phyloP scores from a whole-genome alignment of 2,888 invertebrate species.

The Eupithecia vulgata region DNA sequence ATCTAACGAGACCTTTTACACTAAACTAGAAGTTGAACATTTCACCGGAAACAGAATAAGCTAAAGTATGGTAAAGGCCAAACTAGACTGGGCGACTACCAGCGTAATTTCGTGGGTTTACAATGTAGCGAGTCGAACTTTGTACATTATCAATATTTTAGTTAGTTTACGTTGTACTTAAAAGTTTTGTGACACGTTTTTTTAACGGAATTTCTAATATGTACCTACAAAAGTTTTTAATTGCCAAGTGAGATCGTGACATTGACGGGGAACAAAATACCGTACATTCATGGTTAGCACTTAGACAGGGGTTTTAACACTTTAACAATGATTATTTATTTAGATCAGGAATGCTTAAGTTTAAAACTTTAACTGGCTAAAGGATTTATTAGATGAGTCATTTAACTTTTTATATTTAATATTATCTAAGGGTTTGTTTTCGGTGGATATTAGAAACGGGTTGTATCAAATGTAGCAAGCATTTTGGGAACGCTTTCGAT shows the following conservation, averaged over 20 bases:
- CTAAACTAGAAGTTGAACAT: slow-evolving; percentile 11
- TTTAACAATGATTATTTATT: not conserved
- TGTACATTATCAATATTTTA: slow-evolving; percentile 70
- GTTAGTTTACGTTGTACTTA: slow-evolving; percentile 53
- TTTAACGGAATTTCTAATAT: not conserved
- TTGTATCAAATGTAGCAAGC: not conserved
- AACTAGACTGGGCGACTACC: slow-evolving; percentile 48
- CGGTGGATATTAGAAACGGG: not conserved
- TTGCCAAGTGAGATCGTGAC: not conserved
- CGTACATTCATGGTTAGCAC: not conserved
- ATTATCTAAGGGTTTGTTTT: too few relatives aligned
- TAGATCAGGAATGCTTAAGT: not conserved
- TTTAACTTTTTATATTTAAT: too few relatives aligned
- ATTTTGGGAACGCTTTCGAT: too few relatives aligned
- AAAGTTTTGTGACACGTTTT: slow-evolving; percentile 21
- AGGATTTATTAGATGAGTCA: not conserved
- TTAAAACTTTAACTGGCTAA: not conserved
- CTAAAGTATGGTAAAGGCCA: slow-evolving; percentile 30
- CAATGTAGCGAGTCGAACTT: slow-evolving; percentile 62
- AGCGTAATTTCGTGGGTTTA: slow-evolving; percentile 60
- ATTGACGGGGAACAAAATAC: not conserved
- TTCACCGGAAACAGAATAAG: slow-evolving; percentile 19
- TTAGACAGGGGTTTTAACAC: too few relatives aligned
- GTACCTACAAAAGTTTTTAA: not conserved
- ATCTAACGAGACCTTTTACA: slow-evolving; percentile 44